Evolutionary conservation across 2,113 vertebrate genomes (phyloP), one percentile per base, ranked within the genome.

Genomic region (Cepphus grylle): DNA sequence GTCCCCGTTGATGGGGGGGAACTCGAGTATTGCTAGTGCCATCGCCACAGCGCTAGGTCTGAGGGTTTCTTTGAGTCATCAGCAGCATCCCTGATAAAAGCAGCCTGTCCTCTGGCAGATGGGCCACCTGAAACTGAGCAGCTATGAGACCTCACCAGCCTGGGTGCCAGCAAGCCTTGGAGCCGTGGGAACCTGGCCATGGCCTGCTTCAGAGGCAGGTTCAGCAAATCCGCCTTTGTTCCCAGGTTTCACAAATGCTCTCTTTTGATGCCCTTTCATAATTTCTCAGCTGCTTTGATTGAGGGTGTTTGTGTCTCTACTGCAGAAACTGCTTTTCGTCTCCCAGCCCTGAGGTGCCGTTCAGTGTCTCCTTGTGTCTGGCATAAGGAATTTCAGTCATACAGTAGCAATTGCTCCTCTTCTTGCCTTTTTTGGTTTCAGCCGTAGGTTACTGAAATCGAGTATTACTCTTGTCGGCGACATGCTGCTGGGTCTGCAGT

Each of bases 1-100:
- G 2, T 45, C 38, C 9, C 18, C 13, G 12, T 36, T 23, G 36
- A 11, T 6, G 32, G 45, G 1, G 2, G 11, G 25, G 43, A 5
- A 5, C 5, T 23, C 0, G 0, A 43, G 21, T 50, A 9, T 19
- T 9, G 30, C 12, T 11, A 23, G 26, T 3, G 19, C 12, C 4
- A 0, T 38, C 34, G 70, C 26, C 22, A 4, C 29, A 17, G 26
- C 5, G 17, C 58, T 23, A 2, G 43, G 36, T 25, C 32, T 34
- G 26, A 56, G 26, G 15, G 3, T 69, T 53, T 40, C 26, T 62
- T 13, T 4, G 56, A 50, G 49, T 23, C 15, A 1, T 11, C 36
- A 25, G 9, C 32, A 34, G 16, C 42, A 36, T 61, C 69, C n/a
- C 38, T 0, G 4, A 3, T 16, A 25, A 58, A 67, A 66, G 4